Conservation (phyloP, 2,797 vertebrate species). For the Pangasius djambal region DNA sequence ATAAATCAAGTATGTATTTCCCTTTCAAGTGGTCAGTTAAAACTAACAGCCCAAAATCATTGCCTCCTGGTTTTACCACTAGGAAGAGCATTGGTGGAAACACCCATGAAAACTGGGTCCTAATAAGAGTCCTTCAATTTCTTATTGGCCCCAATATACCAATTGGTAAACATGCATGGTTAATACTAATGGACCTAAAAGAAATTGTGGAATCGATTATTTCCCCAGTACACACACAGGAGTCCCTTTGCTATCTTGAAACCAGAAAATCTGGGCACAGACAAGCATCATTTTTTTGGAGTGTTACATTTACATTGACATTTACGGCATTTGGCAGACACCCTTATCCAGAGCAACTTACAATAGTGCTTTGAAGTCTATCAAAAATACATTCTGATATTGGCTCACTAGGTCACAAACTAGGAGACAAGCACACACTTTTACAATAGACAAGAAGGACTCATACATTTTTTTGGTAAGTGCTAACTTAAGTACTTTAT, state of each 20-base stretch:
- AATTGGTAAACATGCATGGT: conserved; percentile 50
- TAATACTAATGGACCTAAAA: conserved; percentile 42
- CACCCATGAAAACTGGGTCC: no score
- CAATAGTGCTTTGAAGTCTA: no score
- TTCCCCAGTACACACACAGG: conserved; percentile 19
- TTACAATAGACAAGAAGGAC: no score
- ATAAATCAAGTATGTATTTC: background rate
- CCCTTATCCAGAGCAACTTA: no score
- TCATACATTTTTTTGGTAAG: no score
- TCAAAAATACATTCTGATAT: no score
- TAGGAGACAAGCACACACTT: no score
- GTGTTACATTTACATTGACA: conserved; percentile 27
- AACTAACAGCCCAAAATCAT: background rate
- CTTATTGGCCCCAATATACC: conserved; percentile 10
- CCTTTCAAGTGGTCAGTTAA: background rate
- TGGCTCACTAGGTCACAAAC: no score
- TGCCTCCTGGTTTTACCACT: background rate
- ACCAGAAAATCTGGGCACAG: conserved; percentile 52
- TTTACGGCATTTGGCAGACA: no score
- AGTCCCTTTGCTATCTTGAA: conserved; percentile 43
- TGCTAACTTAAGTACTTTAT: no score
- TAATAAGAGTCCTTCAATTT: no score
- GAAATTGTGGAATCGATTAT: conserved; percentile 42
- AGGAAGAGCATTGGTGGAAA: no score
- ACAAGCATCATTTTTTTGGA: conserved; percentile 43